Conservation (phyloP, 2,888 invertebrate species). For the Napeogenes inachia region DNA sequence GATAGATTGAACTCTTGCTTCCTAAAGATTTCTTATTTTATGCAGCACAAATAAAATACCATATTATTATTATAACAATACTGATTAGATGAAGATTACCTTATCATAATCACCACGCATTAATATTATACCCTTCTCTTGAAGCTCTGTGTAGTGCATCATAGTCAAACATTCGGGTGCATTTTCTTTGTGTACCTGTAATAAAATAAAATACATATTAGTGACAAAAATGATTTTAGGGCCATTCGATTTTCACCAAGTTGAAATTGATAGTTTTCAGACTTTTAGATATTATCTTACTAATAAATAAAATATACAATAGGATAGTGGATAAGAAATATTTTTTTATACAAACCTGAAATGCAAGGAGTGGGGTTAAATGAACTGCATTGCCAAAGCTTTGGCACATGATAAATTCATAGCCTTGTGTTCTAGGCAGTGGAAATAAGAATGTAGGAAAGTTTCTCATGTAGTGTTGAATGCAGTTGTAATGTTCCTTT, state of each 20-base stretch:
- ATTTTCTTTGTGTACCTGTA: conserved; percentile 88
- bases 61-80: too few relatives aligned
- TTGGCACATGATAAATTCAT: conserved; percentile 90
- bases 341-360: conserved; percentile 78
- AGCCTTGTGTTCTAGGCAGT: conserved; percentile 88
- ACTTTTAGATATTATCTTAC: not conserved
- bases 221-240: too few relatives aligned
- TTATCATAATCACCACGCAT: conserved; percentile 93
- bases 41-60: not conserved
- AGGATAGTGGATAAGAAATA: not conserved
- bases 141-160: conserved; percentile 86
- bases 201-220: not conserved
- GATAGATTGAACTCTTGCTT: too few relatives aligned
- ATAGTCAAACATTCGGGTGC: conserved; percentile 91
- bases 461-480: conserved; percentile 76
- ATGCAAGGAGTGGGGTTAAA: conserved; percentile 90
- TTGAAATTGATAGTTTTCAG: too few relatives aligned
- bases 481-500: conserved; percentile 73
- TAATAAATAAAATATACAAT: not conserved
- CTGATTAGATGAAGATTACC: conserved; percentile 33
- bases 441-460: conserved; percentile 87
- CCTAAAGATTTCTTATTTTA: too few relatives aligned
- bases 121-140: conserved; percentile 84
- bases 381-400: conserved; percentile 84
- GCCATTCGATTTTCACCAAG: too few relatives aligned